Conservation (phyloP, 2,797 vertebrate genomes). For the Spheniscus humboldti region DNA sequence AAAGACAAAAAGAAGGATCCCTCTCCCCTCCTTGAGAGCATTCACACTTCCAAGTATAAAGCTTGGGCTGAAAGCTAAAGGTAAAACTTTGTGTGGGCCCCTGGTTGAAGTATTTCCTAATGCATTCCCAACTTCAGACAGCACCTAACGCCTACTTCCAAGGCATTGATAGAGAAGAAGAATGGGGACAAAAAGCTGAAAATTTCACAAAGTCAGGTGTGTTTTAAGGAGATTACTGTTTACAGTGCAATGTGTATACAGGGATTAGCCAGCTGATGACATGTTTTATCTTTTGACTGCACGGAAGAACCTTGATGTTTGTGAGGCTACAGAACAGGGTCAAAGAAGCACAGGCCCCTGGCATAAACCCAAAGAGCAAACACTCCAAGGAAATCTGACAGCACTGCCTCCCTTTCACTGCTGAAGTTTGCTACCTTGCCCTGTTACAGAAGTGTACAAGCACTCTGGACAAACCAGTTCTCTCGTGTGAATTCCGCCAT, state of each 20-base stretch:
- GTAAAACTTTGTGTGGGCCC: neutral
- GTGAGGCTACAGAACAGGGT: neutral
- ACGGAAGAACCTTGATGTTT: neutral
- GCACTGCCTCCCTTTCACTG: neutral
- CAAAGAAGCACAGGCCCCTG: neutral
- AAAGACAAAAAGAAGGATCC: neutral
- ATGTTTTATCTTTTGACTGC: neutral
- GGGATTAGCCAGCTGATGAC: neutral
- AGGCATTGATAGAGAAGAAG: neutral
- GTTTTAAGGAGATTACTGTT: neutral
- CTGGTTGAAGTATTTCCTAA: neutral
- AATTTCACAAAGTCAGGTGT: neutral
- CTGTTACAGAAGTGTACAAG: neutral
- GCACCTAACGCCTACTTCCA: neutral
- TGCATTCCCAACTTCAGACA: neutral
- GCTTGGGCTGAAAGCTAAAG: neutral
- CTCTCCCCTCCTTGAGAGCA: neutral
- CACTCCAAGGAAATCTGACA: neutral
- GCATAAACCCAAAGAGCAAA: neutral
- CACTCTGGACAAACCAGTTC: neutral
- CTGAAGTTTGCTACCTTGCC: neutral
- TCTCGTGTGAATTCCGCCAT: neutral
- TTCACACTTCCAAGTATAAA: neutral
- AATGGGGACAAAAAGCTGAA: neutral
- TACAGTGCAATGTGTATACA: neutral